These are phyloP conservation scores for Microctonus hyperodae DNA, from an alignment of 2,888 invertebrate species.

Conservation along the genomic window DNA sequence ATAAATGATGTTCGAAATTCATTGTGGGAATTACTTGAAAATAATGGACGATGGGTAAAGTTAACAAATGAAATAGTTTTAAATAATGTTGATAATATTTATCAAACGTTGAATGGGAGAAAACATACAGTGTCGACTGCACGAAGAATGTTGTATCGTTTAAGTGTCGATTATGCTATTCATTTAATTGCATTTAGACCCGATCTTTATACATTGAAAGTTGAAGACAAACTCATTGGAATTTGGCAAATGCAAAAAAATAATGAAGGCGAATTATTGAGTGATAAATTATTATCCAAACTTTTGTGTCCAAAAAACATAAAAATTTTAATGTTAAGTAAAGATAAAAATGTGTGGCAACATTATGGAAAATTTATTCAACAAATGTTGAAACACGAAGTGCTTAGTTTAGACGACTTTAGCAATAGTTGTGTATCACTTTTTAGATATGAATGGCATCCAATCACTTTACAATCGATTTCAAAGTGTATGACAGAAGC, in stretches of 20 bases:
- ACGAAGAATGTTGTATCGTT: slow-evolving; percentile 46
- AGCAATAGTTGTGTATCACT: slow-evolving; percentile 74
- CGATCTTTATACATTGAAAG: slow-evolving; percentile 47
- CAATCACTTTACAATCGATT: slow-evolving; percentile 50
- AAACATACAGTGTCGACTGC: slow-evolving; percentile 47
- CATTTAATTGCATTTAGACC: slow-evolving; percentile 46
- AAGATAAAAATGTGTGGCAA: slow-evolving; percentile 46
- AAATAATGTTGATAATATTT: slow-evolving; percentile 44
- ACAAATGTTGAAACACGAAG: slow-evolving; percentile 66
- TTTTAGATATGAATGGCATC: slow-evolving; percentile 73
- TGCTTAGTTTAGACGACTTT: slow-evolving; percentile 69
- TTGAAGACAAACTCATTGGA: slow-evolving; percentile 51
- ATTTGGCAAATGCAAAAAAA: slow-evolving; percentile 50
- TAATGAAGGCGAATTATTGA: slow-evolving; percentile 41
- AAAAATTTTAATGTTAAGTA: slow-evolving; percentile 47
- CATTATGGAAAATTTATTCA: slow-evolving; percentile 51
- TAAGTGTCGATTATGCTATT: slow-evolving; percentile 55
- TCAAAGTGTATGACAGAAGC: slow-evolving; percentile 54
- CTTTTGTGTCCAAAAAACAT: slow-evolving; percentile 58
- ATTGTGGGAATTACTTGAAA: slow-evolving; percentile 55
- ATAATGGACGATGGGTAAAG: slow-evolving; percentile 40
- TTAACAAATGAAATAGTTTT: slow-evolving; percentile 41
- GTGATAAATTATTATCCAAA: slow-evolving; percentile 48
- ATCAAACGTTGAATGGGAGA: slow-evolving; percentile 48
- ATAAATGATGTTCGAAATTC: slow-evolving; percentile 47